These are phyloP conservation scores for Biston stratarius DNA, from an alignment of 2,888 invertebrate genomes.

Conservation along the genomic window DNA sequence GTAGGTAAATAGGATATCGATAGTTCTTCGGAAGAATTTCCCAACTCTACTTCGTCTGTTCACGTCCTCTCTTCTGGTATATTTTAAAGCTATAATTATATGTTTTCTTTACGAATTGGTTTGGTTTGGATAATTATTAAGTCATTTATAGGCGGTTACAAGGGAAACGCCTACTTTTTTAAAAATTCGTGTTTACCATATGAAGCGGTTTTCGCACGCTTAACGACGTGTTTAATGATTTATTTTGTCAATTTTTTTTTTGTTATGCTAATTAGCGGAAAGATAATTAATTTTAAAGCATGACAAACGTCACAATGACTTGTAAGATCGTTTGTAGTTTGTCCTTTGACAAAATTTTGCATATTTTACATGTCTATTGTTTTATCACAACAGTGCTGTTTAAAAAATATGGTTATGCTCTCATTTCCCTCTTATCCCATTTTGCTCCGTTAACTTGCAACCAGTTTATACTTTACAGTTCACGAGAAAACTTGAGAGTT, in stretches of 20 bases:
- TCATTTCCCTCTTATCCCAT: conserved; percentile 2
- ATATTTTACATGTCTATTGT: too few species aligned
- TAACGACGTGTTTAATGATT: conserved; percentile 66
- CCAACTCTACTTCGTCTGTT: conserved; percentile 50
- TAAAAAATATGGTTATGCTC: not conserved
- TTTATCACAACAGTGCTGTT: conserved; percentile 1
- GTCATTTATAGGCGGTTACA: conserved; percentile 73
- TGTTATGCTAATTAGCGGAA: conserved; percentile 39
- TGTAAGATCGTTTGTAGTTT: not conserved
- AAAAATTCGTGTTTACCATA: conserved; percentile 46
- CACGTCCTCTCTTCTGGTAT: conserved; percentile 52
- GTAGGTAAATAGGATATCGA: conserved; percentile 33
- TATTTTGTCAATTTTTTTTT: conserved; percentile 40
- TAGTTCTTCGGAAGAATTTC: conserved; percentile 25
- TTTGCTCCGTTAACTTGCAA: conserved; percentile 1
- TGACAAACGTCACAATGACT: conserved; percentile 23
- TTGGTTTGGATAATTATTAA: conserved; percentile 77
- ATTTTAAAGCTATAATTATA: conserved; percentile 75
- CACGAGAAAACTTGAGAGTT: conserved; percentile 9
- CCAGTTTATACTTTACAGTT: conserved; percentile 12
- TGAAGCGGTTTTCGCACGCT: conserved; percentile 62
- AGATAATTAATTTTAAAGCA: conserved; percentile 36
- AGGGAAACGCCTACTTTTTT: conserved; percentile 71
- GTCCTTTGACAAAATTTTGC: too few species aligned
- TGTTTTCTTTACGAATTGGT: conserved; percentile 74